Base-by-base conservation (phyloP, 2,888 invertebrate genomes). In the Philopedon plagiatum region DNA sequence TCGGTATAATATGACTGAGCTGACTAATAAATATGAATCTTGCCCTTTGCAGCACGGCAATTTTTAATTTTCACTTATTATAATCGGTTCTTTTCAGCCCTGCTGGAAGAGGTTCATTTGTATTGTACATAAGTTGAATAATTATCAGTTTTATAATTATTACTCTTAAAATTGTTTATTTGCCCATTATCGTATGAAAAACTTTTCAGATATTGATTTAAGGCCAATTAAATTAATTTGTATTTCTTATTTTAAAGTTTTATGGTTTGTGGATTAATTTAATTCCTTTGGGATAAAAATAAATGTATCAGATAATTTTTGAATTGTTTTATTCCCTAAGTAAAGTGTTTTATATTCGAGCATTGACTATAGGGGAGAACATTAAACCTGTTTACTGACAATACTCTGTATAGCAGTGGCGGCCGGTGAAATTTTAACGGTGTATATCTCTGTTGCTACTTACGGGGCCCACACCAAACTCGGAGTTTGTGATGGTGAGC, bases 261-360 rank as follows among this genome's bases (percentile, higher is more conserved):
- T 73, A 73, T 75, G 75, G 75, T 75, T 75, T 75, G 67, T 70
- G 75, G 75, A 71, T 74, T 65, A 64, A 57, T 73, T 73, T 73
- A 73, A 72, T 73, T 73, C 71, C 63, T 71, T 51, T 68, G 75
- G 75, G 70, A 74, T 65, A 71, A 75, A n/a, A n/a, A 51, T 56
- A 70, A 70, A 70, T 54, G 32, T 62, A 32, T 69, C 5, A 32
- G 11, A 66, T 44, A 21, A 26, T 19, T 61, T 21, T 13, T 21
- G n/a, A 61, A 54, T 60, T 60, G n/a, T 46, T 8, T 49, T 37
- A 13, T 21, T 49, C 23, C 58, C 18, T 21, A n/a, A n/a, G n/a
- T n/a, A n/a, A n/a, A n/a, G n/a, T n/a, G n/a, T n/a, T n/a, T n/a
- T n/a, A n/a, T n/a, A n/a, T n/a, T n/a, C n/a, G n/a, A n/a, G n/a